Evolutionary conservation across 2,797 vertebrate species (phyloP).

Genomic region (Sylvia borin): DNA sequence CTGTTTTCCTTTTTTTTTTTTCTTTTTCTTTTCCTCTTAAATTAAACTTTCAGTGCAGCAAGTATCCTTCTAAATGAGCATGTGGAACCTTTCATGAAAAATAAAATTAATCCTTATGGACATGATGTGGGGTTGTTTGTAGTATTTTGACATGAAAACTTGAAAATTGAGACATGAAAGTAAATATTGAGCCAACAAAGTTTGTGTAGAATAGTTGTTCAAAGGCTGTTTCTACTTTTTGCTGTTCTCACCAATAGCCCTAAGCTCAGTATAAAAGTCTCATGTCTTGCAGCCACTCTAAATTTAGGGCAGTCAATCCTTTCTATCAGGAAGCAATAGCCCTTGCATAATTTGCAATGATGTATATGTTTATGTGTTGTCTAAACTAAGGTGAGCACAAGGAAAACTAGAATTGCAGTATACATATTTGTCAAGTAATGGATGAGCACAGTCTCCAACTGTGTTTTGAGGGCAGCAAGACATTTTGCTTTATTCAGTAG

Average conservation of each 20-base stretch:
- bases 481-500: not conserved
- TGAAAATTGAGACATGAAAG: not conserved
- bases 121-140: not conserved
- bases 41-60: not conserved
- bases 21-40: not conserved
- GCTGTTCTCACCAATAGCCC: not conserved
- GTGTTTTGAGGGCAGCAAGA: not conserved
- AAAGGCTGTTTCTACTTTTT: not conserved
- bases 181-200: not conserved
- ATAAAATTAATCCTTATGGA: conserved; percentile 45
- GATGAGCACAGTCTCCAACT: not conserved
- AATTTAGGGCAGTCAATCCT: not conserved
- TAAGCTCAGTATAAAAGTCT: not conserved
- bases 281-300: not conserved
- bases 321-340: not conserved
- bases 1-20: not conserved
- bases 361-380: not conserved
- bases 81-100: conserved; percentile 41
- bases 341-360: not conserved
- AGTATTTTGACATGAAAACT: conserved; percentile 8
- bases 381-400: not conserved
- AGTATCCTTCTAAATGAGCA: conserved; percentile 2
- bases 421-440: not conserved
- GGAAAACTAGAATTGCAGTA: not conserved
- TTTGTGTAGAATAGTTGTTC: not conserved